These are phyloP conservation scores for Zaprionus vittiger DNA, from an alignment of 1,140 invertebrate genomes.

Conservation along the genomic window DNA sequence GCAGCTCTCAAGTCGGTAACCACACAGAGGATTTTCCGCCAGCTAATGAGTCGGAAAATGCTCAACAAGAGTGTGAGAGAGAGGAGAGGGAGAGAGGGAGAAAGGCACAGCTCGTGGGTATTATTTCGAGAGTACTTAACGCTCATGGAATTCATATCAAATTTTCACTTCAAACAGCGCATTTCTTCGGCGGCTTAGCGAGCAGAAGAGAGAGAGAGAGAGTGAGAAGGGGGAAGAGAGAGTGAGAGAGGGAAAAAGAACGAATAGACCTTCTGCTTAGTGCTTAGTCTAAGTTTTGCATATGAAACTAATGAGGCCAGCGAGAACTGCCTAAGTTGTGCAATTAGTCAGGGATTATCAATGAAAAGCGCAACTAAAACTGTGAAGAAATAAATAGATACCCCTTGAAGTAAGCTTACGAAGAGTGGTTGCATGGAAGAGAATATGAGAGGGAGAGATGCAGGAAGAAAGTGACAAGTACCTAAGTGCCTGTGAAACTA, in stretches of 20 bases:
- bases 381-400: background rate
- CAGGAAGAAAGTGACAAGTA: background rate
- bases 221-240: background rate
- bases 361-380: background rate
- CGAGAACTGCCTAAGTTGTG: background rate
- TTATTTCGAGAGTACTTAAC: slow-evolving; percentile 6
- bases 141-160: background rate
- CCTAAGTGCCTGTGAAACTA: background rate
- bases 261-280: background rate
- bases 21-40: background rate
- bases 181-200: background rate
- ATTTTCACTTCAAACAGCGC: background rate
- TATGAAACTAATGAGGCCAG: background rate
- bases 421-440: background rate
- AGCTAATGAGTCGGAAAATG: slow-evolving; percentile 13
- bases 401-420: too few species aligned
- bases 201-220: background rate
- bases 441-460: background rate
- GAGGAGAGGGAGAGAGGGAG: background rate
- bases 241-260: background rate
- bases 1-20: background rate
- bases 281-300: background rate
- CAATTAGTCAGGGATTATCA: background rate
- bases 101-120: background rate
- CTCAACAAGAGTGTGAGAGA: background rate